Base-by-base conservation (phyloP, 2,888 invertebrate species). In the Linnaemya vulpina region DNA sequence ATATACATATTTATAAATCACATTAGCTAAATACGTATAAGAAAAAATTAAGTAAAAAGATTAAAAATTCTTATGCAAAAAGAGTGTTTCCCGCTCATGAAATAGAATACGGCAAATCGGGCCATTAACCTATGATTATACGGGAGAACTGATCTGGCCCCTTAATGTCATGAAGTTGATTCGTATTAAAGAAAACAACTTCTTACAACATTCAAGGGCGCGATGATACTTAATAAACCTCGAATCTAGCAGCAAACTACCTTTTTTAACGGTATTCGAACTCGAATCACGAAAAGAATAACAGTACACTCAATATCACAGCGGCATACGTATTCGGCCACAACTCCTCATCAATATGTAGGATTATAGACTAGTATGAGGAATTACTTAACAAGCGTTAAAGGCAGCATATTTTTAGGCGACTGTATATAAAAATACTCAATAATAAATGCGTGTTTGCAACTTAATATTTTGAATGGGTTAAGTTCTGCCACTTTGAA, bases 41-140 rank as follows among this genome's bases (percentile, higher is more conserved):
- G 30, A 30, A 30, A 30, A 3, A 30, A 30, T 3, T 30, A 30
- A 3, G 30, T 30, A 3, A 30, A 30, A 2, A 30, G 5, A 30
- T 30, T 30, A 30, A 2, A 30, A 30, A 30, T 30, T 30, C 25
- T 25, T 55, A 13, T 13, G 30, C 8, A 55, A 25, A 70, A 55
- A 55, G 10, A 55, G 35, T 92, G 87, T 91, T 84, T 88, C 88
- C 89, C 90, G 87, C 75, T 89, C 91, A 91, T 91, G 91, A 91
- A 92, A 90, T 90, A 91, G 88, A 86, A 89, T 87, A 89, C 80
- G 88, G 88, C 88, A 90, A 87, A 87, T 89, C 22, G 78, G 87
- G 87, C 88, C 60, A 67, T 43, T 71, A 86, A 89, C 55, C 90
- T 92, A 91, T 89, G 92, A 92, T 91, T 92, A 91, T 90, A 73